Evolutionary conservation across 2,113 vertebrate genomes (phyloP).

Genomic region (Colinus virginianus): DNA sequence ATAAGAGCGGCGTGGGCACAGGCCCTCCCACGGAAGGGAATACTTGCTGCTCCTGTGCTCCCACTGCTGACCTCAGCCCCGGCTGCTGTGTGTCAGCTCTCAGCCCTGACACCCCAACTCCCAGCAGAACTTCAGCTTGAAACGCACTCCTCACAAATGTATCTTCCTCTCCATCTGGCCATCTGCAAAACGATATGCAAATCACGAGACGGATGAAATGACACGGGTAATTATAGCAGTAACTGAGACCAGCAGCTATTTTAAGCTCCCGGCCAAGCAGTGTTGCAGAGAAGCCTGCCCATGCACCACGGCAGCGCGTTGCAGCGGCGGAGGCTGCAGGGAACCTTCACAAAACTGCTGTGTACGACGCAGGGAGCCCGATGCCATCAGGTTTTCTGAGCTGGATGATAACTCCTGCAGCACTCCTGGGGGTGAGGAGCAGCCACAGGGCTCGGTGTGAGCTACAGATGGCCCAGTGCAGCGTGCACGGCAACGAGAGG

Average conservation of each 20-base stretch:
- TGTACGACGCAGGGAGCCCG: rapidly evolving
- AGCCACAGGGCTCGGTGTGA: rapidly evolving
- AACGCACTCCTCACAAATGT: background rate
- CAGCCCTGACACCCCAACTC: background rate
- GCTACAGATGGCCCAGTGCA: rapidly evolving
- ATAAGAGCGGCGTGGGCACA: background rate
- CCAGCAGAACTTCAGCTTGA: background rate
- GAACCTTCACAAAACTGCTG: background rate
- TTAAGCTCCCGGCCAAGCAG: background rate
- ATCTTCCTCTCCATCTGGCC: background rate
- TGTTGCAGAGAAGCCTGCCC: background rate
- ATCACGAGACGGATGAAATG: slow-evolving; percentile 6
- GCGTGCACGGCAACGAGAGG: background rate
- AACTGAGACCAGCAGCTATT: background rate
- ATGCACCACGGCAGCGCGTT: background rate
- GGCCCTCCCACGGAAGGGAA: background rate
- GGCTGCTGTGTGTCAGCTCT: background rate
- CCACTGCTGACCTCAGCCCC: rapidly evolving
- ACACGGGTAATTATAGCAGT: background rate
- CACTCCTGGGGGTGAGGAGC: background rate
- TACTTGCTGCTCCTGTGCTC: background rate
- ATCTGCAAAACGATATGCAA: background rate
- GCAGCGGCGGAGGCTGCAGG: no score
- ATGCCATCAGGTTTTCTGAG: rapidly evolving
- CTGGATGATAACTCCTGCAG: rapidly evolving